Base-by-base conservation (phyloP, 2,797 vertebrate genomes). In the Oophaga sylvatica region DNA sequence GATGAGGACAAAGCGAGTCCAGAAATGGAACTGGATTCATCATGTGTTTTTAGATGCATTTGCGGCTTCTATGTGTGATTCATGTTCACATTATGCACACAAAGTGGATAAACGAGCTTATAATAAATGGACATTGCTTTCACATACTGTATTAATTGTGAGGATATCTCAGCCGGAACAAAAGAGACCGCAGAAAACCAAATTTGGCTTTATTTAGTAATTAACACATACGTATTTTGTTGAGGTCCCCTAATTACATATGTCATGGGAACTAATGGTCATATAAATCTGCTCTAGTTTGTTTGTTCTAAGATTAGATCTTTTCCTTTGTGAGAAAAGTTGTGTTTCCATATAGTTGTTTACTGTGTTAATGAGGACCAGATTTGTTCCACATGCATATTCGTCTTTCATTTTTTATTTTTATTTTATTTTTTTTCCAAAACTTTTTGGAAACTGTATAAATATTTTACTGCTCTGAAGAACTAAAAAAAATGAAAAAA, bases 301-400 rank as follows among this genome's bases (percentile, higher is more conserved):
- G n/a, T 83, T 82, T 88, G 53, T 80, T 83, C 81, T 41, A 84
- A 80, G 56, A 79, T 79, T 62, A 62, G 77, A 83, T 79, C 53
- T 88, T 84, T 84, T 26, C 31, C 53, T 26, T 70, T 84, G 82
- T 84, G 87, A 88, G 87, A 84, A 88, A 80, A n/a, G n/a, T n/a
- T 84, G 63, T 81, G 5, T 81, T 76, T 35, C 31, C 53, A 17
- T 87, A 31, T 84, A 77, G 26, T 75, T 84, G 60, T 80, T 88
- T 84, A 19, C 76, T 57, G 41, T 73, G 56, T 26, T 88, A 80
- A 88, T 84, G 31, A 65, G 67, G 56, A 88, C 41, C 87, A 84
- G 73, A 84, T 83, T 75, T 88, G 70, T 84, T 88, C 29, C 67
- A 80, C 41, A 60, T 80, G 3, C 73, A 53, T 84, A 26, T 57